Base-by-base conservation (phyloP, 2,113 vertebrate genomes). In the Rhabdornis inornatus region DNA sequence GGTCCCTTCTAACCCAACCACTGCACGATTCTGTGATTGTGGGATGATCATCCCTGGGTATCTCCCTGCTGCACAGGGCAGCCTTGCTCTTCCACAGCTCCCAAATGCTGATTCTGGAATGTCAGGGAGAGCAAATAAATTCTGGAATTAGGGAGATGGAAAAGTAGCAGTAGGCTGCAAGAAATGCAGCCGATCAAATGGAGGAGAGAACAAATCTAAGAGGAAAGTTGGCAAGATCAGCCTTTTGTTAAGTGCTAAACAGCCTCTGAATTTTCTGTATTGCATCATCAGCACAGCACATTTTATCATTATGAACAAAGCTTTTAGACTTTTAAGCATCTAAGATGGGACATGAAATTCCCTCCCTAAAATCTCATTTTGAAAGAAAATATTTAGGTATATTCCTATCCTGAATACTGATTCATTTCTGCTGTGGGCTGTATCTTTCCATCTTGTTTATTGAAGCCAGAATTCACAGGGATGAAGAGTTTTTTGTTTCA, bases 11-110 rank as follows among this genome's bases (percentile, higher is more conserved):
- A 18, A 23, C 5, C 39, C 47, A 69, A 9, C 6, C 63, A 6
- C 6, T 19, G 27, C 37, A 21, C 0, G 8, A 19, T 9, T 28
- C 39, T 33, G 39, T 4, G 14, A 52, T 19, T 44, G 22, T 1
- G 5, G 18, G 33, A 53, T 24, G 19, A 9, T 39, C 18, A 39
- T 1, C 66, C 28, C 50, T 8, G 28, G 40, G 15, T 27, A 40
- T 10, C 11, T 44, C 39, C 77, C 68, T 19, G 35, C 35, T 39
- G 45, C 12, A 37, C 23, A 27, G 52, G 37, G 66, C 59, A 42
- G 31, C 37, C n/a, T 7, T 7, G 7, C 33, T 17, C 47, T 17
- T 37, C 65, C 39, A 37, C 6, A 2, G 33, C 27, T 75, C 27
- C 37, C 71, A 68, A 63, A 40, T 4, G 44, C 16, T 61, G 35